Percentiles rank a stretch among this genome's conserved stretches.
phyloP scores from a whole-genome alignment of 2,113 vertebrate genomes.

The Syngnathus typhle region DNA sequence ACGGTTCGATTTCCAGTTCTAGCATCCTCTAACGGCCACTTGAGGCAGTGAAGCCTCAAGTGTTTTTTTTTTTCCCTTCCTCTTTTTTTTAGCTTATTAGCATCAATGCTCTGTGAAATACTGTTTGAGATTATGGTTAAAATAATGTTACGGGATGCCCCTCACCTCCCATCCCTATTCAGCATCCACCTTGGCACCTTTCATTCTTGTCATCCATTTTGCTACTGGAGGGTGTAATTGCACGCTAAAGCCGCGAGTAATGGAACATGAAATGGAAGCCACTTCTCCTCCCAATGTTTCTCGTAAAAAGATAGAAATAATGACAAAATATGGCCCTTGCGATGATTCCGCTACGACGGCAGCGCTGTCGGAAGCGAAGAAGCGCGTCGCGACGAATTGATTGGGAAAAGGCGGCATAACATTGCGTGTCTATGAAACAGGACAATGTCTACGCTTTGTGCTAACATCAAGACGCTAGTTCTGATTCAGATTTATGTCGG shows the following conservation, averaged over 20 bases:
- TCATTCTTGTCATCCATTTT: conserved; percentile 32
- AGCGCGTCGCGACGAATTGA: background rate
- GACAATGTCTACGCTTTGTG: background rate
- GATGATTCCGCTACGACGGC: conserved; percentile 1
- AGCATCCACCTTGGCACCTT: conserved; percentile 11
- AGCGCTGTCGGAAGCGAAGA: background rate
- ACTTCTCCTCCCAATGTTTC: conserved; percentile 31
- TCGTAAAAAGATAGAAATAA: conserved; percentile 30
- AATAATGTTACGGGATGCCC: background rate
- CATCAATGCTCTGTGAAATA: background rate
- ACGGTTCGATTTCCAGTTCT: background rate
- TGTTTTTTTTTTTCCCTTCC: too few relatives aligned
- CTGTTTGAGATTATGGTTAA: background rate
- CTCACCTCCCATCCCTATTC: background rate
- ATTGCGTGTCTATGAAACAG: background rate
- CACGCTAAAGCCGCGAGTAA: conserved; percentile 26
- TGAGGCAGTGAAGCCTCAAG: background rate
- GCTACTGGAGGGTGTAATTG: conserved; percentile 35
- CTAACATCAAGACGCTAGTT: background rate
- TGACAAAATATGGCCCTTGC: conserved; percentile 19
- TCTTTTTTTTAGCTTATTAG: background rate
- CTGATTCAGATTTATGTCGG: background rate
- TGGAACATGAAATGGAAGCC: conserved; percentile 52
- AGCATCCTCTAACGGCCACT: background rate
- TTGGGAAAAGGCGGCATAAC: background rate